Conservation (phyloP, 1,140 invertebrate species). For the Archivesica marissinica region DNA sequence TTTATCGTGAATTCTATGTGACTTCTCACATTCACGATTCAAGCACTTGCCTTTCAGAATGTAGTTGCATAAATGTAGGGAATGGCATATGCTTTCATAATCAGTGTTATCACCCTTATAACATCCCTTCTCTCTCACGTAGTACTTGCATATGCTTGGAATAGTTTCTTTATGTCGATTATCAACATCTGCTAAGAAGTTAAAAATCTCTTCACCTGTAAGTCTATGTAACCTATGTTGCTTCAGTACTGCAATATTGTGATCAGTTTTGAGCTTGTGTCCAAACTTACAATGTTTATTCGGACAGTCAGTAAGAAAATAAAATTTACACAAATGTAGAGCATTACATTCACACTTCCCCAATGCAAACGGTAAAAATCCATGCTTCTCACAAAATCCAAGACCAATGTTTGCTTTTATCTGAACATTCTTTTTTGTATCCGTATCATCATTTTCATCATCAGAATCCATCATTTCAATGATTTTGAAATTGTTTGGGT, state of each 20-base stretch:
- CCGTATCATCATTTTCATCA: conserved; percentile 49
- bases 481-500: conserved; percentile 47
- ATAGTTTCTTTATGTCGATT: conserved; percentile 56
- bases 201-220: conserved; percentile 47
- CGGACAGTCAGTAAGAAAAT: conserved; percentile 35
- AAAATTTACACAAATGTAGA: conserved; percentile 57
- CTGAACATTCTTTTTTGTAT: conserved; percentile 31
- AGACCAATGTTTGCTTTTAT: conserved; percentile 56
- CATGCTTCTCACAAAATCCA: conserved; percentile 58
- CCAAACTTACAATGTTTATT: conserved; percentile 55
- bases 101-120: conserved; percentile 54
- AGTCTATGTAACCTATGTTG: conserved; percentile 41
- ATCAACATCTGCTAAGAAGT: conserved; percentile 36
- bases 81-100: conserved; percentile 46
- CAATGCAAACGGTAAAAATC: conserved; percentile 57
- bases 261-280: conserved; percentile 59
- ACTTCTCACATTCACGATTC: conserved; percentile 38
- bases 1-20: conserved; percentile 49
- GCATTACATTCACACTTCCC: conserved; percentile 57
- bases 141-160: conserved; percentile 52
- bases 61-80: conserved; percentile 39
- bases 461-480: conserved; percentile 46
- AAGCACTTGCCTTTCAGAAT: conserved; percentile 25
- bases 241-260: conserved; percentile 41
- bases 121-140: conserved; percentile 54